Base-by-base conservation (phyloP, 2,113 vertebrate species). In the Triplophysa siluroides region DNA sequence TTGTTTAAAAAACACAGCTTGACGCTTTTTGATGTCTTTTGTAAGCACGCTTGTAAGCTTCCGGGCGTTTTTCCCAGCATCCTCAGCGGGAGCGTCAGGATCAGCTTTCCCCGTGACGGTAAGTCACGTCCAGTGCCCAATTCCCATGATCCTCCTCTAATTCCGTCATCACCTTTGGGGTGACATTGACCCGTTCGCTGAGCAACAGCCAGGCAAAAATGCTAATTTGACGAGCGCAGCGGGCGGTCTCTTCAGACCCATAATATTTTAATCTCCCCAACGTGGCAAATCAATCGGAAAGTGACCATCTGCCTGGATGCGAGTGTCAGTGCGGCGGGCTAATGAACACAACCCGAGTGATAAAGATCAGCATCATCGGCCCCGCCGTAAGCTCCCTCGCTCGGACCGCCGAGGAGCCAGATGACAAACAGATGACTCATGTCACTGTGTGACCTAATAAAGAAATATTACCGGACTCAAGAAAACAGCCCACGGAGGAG, bases 251-350 rank as follows among this genome's bases (percentile, higher is more conserved):
- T 84, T 87, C 38, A 90, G 92, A 87, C 85, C 90, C 86, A 89
- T 94, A 93, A 92, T 91, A 91, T 93, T 95, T 95, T 92, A 93
- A 95, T 95, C 94, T 87, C 88, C 89, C 91, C 92, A 89, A 91
- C 90, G 92, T 94, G 92, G 91, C 91, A 94, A 94, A 95, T 92
- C 91, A 94, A 91, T 95, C 93, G 91, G 92, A 95, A 95, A 96
- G 93, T 95, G 93, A 95, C 94, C 94, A 95, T 95, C 94, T 96
- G 93, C 90, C 93, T 89, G 86, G 89, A 88, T 90, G 85, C 86
- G 87, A 90, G 84, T 89, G 90, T 83, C 89, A 92, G 83, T 91
- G 88, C 88, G 91, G 92, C 90, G 92, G 91, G 92, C 89, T 89
- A 94, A 94, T 93, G 91, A 92, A 91, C 86, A 93, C 90, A 91